phyloP scores from a whole-genome alignment of 2,797 vertebrate species.

The Craterocephalus amniculus region DNA sequence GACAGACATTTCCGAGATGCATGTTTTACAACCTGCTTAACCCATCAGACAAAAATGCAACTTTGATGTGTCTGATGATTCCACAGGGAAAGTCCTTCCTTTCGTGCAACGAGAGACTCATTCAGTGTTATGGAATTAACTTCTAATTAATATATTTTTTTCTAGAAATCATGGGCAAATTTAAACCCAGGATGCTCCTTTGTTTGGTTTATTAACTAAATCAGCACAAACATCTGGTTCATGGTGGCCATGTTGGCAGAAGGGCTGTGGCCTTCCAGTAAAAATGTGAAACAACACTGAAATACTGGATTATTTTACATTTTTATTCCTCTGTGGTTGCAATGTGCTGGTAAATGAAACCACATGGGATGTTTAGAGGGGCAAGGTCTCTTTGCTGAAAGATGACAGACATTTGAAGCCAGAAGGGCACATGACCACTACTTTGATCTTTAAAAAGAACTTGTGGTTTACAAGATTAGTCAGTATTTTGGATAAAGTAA shows the following conservation, averaged over 20 bases:
- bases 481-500: background rate
- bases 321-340: constrained; percentile 5
- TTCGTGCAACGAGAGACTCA: background rate
- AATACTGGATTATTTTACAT: background rate
- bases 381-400: background rate
- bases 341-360: constrained; percentile 6
- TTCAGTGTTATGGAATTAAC: background rate
- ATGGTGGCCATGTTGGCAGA: background rate
- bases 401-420: background rate
- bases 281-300: background rate
- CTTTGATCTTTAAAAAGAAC: constrained; percentile 1
- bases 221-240: background rate
- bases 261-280: constrained; percentile 1
- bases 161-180: background rate
- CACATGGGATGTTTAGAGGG: background rate
- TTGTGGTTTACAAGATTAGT: background rate
- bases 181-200: background rate
- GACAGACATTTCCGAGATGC: constrained; percentile 23
- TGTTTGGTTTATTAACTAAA: background rate
- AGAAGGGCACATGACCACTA: background rate
- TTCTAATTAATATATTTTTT: background rate
- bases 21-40: background rate
- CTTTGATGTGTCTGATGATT: background rate
- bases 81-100: background rate
- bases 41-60: constrained; percentile 20